phyloP scores from a whole-genome alignment of 2,888 invertebrate genomes.

The Dermolepida albohirtum region DNA sequence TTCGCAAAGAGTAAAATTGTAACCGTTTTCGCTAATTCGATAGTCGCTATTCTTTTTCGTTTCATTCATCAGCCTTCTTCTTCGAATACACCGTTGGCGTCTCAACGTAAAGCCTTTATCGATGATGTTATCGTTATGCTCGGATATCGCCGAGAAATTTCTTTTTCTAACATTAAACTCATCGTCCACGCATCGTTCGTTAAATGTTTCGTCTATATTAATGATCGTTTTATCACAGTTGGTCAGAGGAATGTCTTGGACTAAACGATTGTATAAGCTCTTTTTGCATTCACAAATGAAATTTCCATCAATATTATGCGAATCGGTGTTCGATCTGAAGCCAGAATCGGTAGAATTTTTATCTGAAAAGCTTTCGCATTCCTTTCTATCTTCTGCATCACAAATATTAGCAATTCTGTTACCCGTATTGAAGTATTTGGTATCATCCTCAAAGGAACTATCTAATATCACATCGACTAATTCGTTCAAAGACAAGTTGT shows the following conservation, averaged over 20 bases:
- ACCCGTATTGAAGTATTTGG: conserved; percentile 58
- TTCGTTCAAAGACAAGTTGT: conserved; percentile 70
- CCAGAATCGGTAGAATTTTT: conserved; percentile 61
- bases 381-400: conserved; percentile 54
- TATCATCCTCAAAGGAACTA: conserved; percentile 68
- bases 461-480: conserved; percentile 74
- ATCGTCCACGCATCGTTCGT: conserved; percentile 61
- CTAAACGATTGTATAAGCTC: background rate
- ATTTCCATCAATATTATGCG: conserved; percentile 57
- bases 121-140: conserved; percentile 54
- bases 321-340: conserved; percentile 58
- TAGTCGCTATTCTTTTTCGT: background rate
- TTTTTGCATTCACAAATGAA: conserved; percentile 57
- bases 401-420: conserved; percentile 47
- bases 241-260: conserved; percentile 15
- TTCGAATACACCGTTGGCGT: conserved; percentile 71
- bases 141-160: conserved; percentile 23
- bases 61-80: conserved; percentile 51
- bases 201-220: conserved; percentile 59
- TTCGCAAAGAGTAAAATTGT: conserved; percentile 19
- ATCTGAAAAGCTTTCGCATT: conserved; percentile 49
- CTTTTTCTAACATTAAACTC: conserved; percentile 47
- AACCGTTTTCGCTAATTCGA: background rate
- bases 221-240: conserved; percentile 60
- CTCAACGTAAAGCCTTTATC: conserved; percentile 61